Conservation (phyloP, 2,797 vertebrate genomes). For the Micrastur ruficollis region DNA sequence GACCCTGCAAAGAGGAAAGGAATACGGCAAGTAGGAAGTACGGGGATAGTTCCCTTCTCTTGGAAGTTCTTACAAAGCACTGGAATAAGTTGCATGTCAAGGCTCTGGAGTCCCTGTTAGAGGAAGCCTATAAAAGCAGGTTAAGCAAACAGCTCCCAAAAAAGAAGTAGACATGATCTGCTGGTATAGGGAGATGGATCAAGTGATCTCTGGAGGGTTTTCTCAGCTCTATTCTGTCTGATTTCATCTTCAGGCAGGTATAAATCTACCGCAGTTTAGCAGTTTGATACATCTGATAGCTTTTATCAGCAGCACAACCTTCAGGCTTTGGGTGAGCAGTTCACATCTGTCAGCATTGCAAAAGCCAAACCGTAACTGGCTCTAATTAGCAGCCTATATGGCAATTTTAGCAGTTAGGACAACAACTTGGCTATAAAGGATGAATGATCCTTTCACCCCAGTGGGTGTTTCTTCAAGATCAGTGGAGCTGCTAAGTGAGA, state of each 20-base stretch:
- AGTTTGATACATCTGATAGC: background rate
- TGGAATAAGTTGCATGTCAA: background rate
- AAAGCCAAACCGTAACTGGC: background rate
- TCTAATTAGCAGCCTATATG: background rate
- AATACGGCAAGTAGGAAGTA: background rate
- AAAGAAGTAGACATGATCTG: background rate
- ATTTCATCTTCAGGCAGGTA: background rate
- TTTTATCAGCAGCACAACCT: constrained; percentile 3
- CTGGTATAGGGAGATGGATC: background rate
- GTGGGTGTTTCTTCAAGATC: constrained; percentile 9
- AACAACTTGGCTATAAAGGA: background rate
- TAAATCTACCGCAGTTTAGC: background rate
- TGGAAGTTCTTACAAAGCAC: background rate
- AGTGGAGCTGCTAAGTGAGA: background rate
- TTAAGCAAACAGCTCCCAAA: background rate
- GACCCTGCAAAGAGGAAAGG: background rate
- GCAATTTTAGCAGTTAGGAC: background rate
- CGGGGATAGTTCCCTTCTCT: background rate
- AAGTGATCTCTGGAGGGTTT: background rate
- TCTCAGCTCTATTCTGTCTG: background rate
- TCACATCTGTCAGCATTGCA: constrained; percentile 5
- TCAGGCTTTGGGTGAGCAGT: constrained; percentile 11
- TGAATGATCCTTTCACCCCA: constrained; percentile 14
- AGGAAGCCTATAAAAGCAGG: background rate
- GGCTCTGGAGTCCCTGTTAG: background rate